A percentile compares a stretch with the other conserved stretches of the same genome.
phyloP scores from a whole-genome alignment of 2,113 vertebrate genomes.

The Syngnathus scovelli region DNA sequence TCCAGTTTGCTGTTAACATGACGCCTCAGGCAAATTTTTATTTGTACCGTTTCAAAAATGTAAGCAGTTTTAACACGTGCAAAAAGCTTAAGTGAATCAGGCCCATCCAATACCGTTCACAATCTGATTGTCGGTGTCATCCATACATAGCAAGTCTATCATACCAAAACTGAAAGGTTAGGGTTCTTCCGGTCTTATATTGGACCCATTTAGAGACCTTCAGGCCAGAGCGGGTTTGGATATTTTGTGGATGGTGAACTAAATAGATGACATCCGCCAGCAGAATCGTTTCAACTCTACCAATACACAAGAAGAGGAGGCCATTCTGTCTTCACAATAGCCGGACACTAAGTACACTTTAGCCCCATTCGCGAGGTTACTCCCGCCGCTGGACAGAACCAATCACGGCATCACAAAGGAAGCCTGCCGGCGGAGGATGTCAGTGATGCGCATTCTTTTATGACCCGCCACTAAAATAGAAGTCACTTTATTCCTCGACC shows the following conservation, averaged over 20 bases:
- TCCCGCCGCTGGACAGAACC: slow-evolving; percentile 4
- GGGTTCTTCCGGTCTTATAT: slow-evolving; percentile 32
- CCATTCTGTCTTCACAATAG: slow-evolving; percentile 33
- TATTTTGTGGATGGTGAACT: slow-evolving; percentile 39
- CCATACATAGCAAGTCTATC: background rate
- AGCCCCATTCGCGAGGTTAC: slow-evolving; percentile 20
- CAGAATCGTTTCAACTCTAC: slow-evolving; percentile 25
- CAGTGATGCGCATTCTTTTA: slow-evolving; percentile 23
- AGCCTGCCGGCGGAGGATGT: slow-evolving; percentile 17
- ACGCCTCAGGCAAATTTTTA: too few species aligned
- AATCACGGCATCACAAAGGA: slow-evolving; percentile 22
- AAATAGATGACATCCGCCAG: slow-evolving; percentile 48
- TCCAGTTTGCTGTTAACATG: too few species aligned
- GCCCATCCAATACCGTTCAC: background rate
- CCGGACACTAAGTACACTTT: slow-evolving; percentile 32
- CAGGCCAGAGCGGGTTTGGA: slow-evolving; percentile 44
- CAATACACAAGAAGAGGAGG: slow-evolving; percentile 12
- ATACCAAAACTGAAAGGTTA: slow-evolving; percentile 23
- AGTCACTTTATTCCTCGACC: slow-evolving; percentile 26
- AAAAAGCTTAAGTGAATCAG: background rate
- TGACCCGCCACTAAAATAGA: slow-evolving; percentile 24
- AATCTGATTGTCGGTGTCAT: background rate
- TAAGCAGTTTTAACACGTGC: background rate
- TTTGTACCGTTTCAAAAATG: too few species aligned
- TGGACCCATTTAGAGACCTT: slow-evolving; percentile 35